These are phyloP conservation scores for Chelonus insularis DNA, from an alignment of 1,140 invertebrate genomes.

Conservation along the genomic window DNA sequence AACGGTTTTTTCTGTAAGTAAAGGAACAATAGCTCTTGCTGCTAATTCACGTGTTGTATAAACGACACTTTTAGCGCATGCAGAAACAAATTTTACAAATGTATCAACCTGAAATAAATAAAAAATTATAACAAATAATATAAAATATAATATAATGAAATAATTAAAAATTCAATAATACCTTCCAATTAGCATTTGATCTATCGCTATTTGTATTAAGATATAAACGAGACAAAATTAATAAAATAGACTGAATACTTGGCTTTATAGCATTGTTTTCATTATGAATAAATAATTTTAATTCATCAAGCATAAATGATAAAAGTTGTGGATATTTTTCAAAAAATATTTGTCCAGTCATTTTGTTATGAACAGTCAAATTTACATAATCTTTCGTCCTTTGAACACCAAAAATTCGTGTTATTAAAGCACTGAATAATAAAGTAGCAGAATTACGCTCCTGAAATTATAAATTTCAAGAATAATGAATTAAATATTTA, in stretches of 20 bases:
- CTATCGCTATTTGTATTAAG: constrained; percentile 69
- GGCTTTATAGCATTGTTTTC: constrained; percentile 53
- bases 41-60: constrained; percentile 69
- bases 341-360: constrained; percentile 82
- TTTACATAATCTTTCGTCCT: constrained; percentile 74
- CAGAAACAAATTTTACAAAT: constrained; percentile 54
- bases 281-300: constrained; percentile 59
- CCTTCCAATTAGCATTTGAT: constrained; percentile 66
- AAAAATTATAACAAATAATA: neutral
- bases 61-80: constrained; percentile 63
- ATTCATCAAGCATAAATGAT: constrained; percentile 74
- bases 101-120: constrained; percentile 48
- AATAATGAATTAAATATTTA: constrained; percentile 19
- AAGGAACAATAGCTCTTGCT: constrained; percentile 67
- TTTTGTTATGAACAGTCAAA: constrained; percentile 74
- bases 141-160: neutral
- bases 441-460: constrained; percentile 86
- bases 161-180: constrained; percentile 10
- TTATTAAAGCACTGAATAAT: constrained; percentile 82
- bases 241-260: constrained; percentile 75
- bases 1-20: constrained; percentile 59
- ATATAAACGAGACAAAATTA: constrained; percentile 79
- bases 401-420: constrained; percentile 87
- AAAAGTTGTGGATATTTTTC: constrained; percentile 78
- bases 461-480: constrained; percentile 51